Conservation (phyloP, 2,888 invertebrate species). For the Eilema sororculum region DNA sequence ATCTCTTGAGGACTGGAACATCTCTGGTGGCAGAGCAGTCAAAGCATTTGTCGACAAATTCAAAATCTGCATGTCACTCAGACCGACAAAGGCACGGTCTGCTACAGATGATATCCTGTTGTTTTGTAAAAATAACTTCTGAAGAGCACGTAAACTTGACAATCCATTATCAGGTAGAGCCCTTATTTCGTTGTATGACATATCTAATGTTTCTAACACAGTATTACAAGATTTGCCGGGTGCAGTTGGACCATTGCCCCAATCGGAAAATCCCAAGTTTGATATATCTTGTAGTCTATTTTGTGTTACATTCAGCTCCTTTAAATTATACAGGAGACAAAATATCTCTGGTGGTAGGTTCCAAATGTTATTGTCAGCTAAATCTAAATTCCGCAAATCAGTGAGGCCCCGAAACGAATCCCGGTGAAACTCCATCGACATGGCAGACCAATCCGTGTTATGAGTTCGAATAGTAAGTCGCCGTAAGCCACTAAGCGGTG, state of each 20-base stretch:
- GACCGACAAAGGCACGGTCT: constrained; percentile 91
- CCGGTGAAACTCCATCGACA: constrained; percentile 91
- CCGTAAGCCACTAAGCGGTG: constrained; percentile 89
- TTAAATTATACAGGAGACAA: constrained; percentile 90
- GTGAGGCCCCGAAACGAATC: constrained; percentile 91
- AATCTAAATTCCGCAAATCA: constrained; percentile 89
- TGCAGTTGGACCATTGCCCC: constrained; percentile 89
- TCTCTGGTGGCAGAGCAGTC: constrained; percentile 91
- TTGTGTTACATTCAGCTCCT: constrained; percentile 90
- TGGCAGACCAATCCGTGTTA: constrained; percentile 93
- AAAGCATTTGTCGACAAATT: constrained; percentile 94
- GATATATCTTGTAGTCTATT: constrained; percentile 93
- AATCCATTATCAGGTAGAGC: constrained; percentile 90
- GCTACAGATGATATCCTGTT: constrained; percentile 92
- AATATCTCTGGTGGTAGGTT: constrained; percentile 90
- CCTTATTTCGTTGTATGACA: constrained; percentile 91
- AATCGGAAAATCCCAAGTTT: constrained; percentile 92
- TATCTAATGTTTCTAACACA: constrained; percentile 90
- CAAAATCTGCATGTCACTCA: constrained; percentile 89
- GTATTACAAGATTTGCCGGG: constrained; percentile 91
- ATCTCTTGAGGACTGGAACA: constrained; percentile 91
- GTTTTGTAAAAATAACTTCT: constrained; percentile 90
- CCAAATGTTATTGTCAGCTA: constrained; percentile 93
- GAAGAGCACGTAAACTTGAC: constrained; percentile 90
- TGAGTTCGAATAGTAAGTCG: constrained; percentile 90